Evolutionary conservation across 2,888 invertebrate genomes (phyloP).

Genomic region (Hirudinaria manillensis): DNA sequence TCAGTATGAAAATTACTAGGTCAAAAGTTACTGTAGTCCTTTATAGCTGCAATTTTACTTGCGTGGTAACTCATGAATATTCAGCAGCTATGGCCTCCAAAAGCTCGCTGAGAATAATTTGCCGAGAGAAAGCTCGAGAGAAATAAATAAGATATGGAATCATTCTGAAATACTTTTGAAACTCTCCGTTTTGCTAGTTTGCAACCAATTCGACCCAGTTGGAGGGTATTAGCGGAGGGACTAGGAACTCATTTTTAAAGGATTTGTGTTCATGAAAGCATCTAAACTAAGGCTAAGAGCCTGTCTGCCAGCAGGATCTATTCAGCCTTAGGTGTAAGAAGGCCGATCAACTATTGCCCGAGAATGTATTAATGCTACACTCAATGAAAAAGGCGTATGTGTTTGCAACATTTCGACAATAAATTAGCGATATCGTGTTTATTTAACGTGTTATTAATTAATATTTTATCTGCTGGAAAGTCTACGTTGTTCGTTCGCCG

Average conservation of each 20-base stretch:
- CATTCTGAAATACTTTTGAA: too few species aligned
- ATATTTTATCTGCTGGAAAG: too few species aligned
- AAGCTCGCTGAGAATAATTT: background rate
- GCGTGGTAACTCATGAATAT: background rate
- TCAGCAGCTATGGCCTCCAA: conserved; percentile 9
- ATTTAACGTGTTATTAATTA: background rate
- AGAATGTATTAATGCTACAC: conserved; percentile 8
- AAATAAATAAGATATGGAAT: too few species aligned
- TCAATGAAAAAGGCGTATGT: conserved; percentile 10
- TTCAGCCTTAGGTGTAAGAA: background rate
- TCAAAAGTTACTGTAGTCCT: conserved; percentile 7
- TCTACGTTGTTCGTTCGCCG: too few species aligned
- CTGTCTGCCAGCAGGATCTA: background rate
- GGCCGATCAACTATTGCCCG: background rate
- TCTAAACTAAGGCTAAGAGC: background rate
- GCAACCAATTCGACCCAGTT: background rate
- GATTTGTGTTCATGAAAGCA: conserved; percentile 2
- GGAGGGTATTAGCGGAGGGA: background rate
- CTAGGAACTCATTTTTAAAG: conserved; percentile 5
- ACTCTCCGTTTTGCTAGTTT: too few species aligned
- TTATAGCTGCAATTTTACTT: background rate
- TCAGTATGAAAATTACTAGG: background rate
- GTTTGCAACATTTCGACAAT: background rate
- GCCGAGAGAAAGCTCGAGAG: too few species aligned
- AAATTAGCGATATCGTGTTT: conserved; percentile 2